Evolutionary conservation across 2,888 invertebrate genomes (phyloP).

Genomic region (Malachius bipustulatus): DNA sequence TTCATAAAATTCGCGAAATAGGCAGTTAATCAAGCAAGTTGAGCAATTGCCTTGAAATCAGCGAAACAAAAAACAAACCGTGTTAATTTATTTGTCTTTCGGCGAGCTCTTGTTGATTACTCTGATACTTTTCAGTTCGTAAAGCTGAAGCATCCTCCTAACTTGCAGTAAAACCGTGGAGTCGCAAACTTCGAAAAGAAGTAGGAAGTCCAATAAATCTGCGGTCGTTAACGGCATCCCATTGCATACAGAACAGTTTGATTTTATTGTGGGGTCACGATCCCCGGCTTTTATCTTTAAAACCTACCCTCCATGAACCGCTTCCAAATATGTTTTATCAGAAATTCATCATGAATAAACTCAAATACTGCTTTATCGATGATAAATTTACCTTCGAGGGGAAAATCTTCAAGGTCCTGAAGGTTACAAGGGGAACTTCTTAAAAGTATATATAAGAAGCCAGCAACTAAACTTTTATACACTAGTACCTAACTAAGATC

Average conservation of each 20-base stretch:
- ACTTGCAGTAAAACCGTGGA: slow-evolving; percentile 12
- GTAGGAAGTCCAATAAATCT: slow-evolving; percentile 29
- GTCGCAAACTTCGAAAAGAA: slow-evolving; percentile 8
- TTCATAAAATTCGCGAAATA: no score
- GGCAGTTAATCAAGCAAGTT: no score
- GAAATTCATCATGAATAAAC: slow-evolving; percentile 16
- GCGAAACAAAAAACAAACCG: no score
- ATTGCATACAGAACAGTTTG: slow-evolving; percentile 29
- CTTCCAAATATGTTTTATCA: slow-evolving; percentile 19
- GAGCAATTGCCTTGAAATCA: no score
- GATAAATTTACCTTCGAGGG: slow-evolving; percentile 1
- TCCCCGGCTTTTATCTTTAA: slow-evolving; percentile 15
- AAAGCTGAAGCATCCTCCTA: slow-evolving; percentile 9
- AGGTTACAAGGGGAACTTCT: no score
- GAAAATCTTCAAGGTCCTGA: no score
- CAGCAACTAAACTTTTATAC: no score
- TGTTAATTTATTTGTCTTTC: not conserved
- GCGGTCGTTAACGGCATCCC: slow-evolving; percentile 28
- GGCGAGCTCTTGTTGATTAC: slow-evolving; percentile 10
- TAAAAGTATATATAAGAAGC: no score
- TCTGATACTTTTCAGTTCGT: slow-evolving; percentile 13
- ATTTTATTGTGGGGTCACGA: slow-evolving; percentile 24
- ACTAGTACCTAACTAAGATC: no score
- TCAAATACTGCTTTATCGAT: slow-evolving; percentile 1
- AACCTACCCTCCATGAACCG: slow-evolving; percentile 9